Base-by-base conservation (phyloP, 2,113 vertebrate genomes). In the Delphinus delphis region DNA sequence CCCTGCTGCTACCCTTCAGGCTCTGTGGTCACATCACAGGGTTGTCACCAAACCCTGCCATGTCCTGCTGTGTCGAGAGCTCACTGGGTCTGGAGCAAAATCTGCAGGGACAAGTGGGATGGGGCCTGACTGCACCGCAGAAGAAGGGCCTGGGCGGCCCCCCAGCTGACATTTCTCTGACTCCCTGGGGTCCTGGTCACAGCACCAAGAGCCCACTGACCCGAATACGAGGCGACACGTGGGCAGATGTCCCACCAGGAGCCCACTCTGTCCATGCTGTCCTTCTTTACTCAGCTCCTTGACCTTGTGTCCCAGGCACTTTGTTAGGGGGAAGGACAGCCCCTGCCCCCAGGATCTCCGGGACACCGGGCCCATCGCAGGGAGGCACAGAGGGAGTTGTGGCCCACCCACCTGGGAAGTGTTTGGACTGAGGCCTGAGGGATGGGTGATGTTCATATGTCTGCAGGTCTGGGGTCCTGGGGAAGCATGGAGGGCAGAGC, bases 221-320 rank as follows among this genome's bases (percentile, higher is more conserved):
- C 13, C 15, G 86, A 38, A 58, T 55, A 65, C 13, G 33, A 2
- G 8, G 33, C 12, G 6, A 6, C 5, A 11, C 20, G 53, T 6
- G 2, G 3, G 53, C 8, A 10, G 63, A 28, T 2, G 8, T n/a
- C 11, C 67, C 25, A 2, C 53, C 1, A 1, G 5, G 4, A 11
- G 55, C 47, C 17, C 26, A 21, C 12, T 33, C 8, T 0, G 1
- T 10, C 11, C 0, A 0, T 0, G 21, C 5, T 33, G 17, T 58
- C 44, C 60, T 81, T 1, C 5, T n/a, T 28, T 53, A 18, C 14
- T 6, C 21, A 26, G 8, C 2, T 23, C 28, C 1, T 3, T 20
- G 4, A 53, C 2, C 31, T 28, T n/a, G 33, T 26, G 63, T 41
- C 58, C 17, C 67, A 11, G n/a, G 26, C 4, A 4, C 23, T 9